Conservation (phyloP, 2,888 invertebrate species). For the Campopleginae sp. region DNA sequence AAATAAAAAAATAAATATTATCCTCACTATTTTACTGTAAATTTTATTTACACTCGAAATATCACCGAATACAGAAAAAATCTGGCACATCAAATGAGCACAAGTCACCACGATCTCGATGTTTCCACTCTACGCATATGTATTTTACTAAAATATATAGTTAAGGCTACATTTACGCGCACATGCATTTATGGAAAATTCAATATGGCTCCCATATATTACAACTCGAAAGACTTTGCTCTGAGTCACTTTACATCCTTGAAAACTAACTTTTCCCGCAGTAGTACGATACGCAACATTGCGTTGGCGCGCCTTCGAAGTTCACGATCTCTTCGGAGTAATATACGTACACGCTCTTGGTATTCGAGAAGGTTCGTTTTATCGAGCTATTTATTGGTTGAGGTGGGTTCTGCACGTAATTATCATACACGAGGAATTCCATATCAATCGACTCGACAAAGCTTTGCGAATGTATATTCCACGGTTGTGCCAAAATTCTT, state of each 20-base stretch:
- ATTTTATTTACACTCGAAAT: constrained; percentile 6
- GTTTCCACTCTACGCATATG: background rate
- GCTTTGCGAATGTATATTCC: background rate
- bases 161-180: background rate
- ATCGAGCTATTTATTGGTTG: constrained; percentile 44
- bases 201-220: constrained; percentile 37
- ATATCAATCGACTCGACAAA: background rate
- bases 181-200: constrained; percentile 3
- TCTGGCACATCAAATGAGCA: constrained; percentile 15
- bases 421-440: constrained; percentile 18
- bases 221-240: background rate
- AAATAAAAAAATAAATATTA: constrained; percentile 17
- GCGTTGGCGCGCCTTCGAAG: constrained; percentile 32
- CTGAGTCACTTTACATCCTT: constrained; percentile 19
- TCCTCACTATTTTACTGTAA: constrained; percentile 10
- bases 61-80: constrained; percentile 4
- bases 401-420: constrained; percentile 38
- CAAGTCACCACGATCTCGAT: constrained; percentile 18
- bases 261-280: constrained; percentile 30
- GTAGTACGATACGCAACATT: constrained; percentile 49
- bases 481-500: background rate
- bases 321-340: constrained; percentile 36
- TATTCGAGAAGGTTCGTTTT: constrained; percentile 39
- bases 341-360: constrained; percentile 16
- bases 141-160: constrained; percentile 1